Percentiles rank a stretch among this genome's conserved stretches.
phyloP scores from a whole-genome alignment of 1,140 invertebrate species.

The Araneus ventricosus region DNA sequence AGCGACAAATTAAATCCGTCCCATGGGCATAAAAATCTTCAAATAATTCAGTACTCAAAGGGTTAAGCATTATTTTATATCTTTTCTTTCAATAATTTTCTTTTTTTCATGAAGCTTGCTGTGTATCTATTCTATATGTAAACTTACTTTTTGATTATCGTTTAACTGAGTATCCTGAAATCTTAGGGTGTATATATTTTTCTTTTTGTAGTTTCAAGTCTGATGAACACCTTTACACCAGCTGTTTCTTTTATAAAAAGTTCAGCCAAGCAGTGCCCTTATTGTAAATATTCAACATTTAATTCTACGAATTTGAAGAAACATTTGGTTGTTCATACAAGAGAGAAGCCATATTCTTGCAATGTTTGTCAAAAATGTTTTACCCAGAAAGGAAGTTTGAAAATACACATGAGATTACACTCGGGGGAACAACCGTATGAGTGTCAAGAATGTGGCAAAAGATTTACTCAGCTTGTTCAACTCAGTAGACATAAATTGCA shows the following conservation, averaged over 20 bases:
- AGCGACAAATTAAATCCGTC: too few species aligned
- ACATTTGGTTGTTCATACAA: constrained; percentile 41
- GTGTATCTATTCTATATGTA: too few species aligned
- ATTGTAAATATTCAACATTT: background rate
- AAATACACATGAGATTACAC: constrained; percentile 34
- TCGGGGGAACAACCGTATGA: constrained; percentile 31
- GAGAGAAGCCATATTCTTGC: constrained; percentile 75
- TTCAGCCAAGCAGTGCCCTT: background rate
- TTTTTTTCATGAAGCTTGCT: too few species aligned
- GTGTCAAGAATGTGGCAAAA: constrained; percentile 28
- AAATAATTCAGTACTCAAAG: too few species aligned
- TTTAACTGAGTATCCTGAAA: too few species aligned
- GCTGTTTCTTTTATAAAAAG: background rate
- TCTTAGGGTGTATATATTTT: background rate
- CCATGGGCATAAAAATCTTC: too few species aligned
- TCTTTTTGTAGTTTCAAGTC: background rate
- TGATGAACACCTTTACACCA: background rate
- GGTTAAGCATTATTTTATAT: too few species aligned
- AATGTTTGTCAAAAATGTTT: constrained; percentile 76
- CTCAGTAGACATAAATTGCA: background rate
- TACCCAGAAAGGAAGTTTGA: constrained; percentile 76
- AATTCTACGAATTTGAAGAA: constrained; percentile 46
- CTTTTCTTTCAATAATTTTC: too few species aligned
- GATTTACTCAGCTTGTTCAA: background rate
- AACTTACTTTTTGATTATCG: too few species aligned